A percentile compares a stretch with the other conserved stretches of the same genome.
Conservation (phyloP, 2,113 vertebrate genomes). For the Chaetura pelagica region DNA sequence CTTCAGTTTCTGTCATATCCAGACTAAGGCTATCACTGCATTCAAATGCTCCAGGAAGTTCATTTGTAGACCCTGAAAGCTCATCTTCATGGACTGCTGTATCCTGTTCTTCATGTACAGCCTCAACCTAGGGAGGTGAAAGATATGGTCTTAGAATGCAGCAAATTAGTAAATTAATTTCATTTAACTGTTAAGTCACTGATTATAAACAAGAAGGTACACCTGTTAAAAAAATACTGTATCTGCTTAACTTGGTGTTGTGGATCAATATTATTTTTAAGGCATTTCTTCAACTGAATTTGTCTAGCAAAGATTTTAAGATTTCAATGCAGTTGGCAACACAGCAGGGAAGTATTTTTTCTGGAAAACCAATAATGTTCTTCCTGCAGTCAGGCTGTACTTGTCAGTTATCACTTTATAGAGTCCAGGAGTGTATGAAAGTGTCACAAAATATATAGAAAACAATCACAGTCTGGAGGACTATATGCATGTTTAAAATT, state of each 20-base stretch:
- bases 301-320: neutral
- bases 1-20: conserved; percentile 82
- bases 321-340: neutral
- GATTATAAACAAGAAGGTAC: neutral
- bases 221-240: neutral
- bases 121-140: conserved; percentile 72
- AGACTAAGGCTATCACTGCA: conserved; percentile 83
- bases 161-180: neutral
- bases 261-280: neutral
- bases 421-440: neutral
- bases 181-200: neutral
- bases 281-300: neutral
- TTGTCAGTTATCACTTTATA: neutral
- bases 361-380: neutral
- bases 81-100: conserved; percentile 82
- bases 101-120: conserved; percentile 83
- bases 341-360: neutral
- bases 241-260: neutral
- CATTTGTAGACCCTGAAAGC: conserved; percentile 83
- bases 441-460: neutral
- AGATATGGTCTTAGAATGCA: conserved; percentile 26
- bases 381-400: neutral
- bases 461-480: neutral
- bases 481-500: neutral
- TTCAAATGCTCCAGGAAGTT: conserved; percentile 83